Conservation (phyloP, 2,113 vertebrate genomes). For the Microcebus murinus region DNA sequence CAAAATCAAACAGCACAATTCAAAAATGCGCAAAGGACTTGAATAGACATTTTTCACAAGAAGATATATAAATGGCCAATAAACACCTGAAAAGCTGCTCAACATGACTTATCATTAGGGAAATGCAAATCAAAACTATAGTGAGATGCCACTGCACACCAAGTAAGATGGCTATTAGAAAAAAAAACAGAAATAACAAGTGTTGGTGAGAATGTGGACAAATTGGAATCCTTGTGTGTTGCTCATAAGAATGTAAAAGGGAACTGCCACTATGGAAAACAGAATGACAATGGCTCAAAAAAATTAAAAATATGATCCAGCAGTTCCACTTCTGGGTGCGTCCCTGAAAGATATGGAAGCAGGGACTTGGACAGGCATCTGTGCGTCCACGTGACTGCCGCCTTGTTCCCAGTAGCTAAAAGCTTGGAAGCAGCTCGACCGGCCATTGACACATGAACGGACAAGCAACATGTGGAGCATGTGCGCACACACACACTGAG, state of each 20-base stretch:
- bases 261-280: background rate
- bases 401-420: background rate
- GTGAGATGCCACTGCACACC: background rate
- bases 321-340: no score
- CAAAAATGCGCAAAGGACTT: background rate
- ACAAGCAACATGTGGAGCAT: background rate
- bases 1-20: background rate
- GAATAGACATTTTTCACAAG: background rate
- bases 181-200: background rate
- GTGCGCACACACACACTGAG: background rate
- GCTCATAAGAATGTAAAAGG: background rate
- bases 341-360: background rate
- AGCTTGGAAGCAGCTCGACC: background rate
- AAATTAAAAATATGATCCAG: background rate
- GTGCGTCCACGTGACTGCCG: background rate
- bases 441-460: background rate
- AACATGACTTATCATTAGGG: background rate
- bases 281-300: background rate
- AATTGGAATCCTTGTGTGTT: background rate
- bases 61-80: background rate
- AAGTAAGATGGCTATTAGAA: background rate
- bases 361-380: no score
- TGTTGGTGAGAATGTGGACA: no score
- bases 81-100: background rate
- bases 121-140: background rate